Evolutionary conservation across 53 echinoderm and acorn worm species (phyloP), one percentile per base, ranked within the genome.

Genomic region (Paracentrotus lividus): DNA sequence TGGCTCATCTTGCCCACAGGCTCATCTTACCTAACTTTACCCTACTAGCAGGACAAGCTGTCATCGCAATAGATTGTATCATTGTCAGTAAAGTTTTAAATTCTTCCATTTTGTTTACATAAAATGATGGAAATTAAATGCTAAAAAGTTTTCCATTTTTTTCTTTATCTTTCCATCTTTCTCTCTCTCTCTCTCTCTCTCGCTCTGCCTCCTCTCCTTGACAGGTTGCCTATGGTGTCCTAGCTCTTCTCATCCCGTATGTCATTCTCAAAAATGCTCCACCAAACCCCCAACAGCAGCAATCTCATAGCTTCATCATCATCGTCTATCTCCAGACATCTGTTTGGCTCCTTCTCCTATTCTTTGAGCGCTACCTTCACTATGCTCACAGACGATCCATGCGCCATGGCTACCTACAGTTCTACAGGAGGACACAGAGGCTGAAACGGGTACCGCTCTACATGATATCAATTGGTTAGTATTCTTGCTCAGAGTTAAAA

Each of bases 351-450:
- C 27, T 94, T 4, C 88, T 96, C 13, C 51, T 93, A 23, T 0
- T 96, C 24, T 91, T 93, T 61, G 97, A 97, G 42, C 93, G 97
- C 31, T 96, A 93, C 68, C 94, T 97, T 52, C 97, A 97, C 87
- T 94, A 77, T 64, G 49, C 76, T 20, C 98, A 98, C 84, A 92
- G 92, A 8, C 77, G 72, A 24, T 95, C 94, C 23, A 92, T 96
- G 81, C 87, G 96, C 10, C 93, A 93, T 40, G 98, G 98, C 20
- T 98, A 98, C 55, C 93, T 98, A 3, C 93, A 95, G 86, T 98
- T 98, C 87, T 97, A 96, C 44, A 94, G 97, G 55, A 94, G 87
- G 77, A 98, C 97, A 8, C 93, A 95, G 65, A 69, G 81, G 23
- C 84, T 96, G 53, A 96, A 95, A 38, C 52, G 97, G 42, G 94